Percentiles rank a stretch among this genome's conserved stretches.
Evolutionary conservation across 2,113 vertebrate species (phyloP).

Genomic region (Coracopsis vasa): DNA sequence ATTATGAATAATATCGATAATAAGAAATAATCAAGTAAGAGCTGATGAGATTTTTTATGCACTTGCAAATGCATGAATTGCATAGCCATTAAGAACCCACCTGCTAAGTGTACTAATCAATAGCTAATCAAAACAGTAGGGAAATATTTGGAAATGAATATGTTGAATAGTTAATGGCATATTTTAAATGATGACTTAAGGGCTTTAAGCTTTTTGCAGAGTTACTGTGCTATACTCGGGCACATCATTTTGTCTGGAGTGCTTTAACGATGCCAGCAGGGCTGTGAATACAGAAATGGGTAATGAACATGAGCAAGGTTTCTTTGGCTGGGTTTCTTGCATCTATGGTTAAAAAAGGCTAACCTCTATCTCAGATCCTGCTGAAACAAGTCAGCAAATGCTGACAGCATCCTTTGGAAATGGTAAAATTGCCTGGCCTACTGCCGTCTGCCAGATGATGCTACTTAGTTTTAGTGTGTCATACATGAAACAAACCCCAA

Average conservation of each 20-base stretch:
- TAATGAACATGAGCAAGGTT: not conserved
- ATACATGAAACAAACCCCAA: not conserved
- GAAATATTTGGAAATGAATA: not conserved
- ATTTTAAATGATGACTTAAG: not conserved
- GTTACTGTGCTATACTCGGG: not conserved
- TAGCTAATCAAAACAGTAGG: not conserved
- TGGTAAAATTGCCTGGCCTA: not conserved
- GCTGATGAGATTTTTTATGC: not conserved
- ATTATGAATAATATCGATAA: not conserved
- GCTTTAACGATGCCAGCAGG: not conserved
- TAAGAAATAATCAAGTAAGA: not conserved
- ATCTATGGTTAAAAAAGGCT: not conserved
- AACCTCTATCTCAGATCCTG: not conserved
- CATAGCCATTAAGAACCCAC: not conserved
- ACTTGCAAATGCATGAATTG: not conserved
- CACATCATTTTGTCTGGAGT: not conserved
- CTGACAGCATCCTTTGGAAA: not conserved
- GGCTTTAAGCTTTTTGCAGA: not conserved
- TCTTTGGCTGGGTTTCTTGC: not conserved
- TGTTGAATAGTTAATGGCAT: not conserved
- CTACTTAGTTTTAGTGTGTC: not conserved
- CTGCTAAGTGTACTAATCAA: not conserved
- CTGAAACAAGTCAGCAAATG: not conserved
- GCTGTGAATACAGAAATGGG: not conserved
- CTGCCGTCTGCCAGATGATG: not conserved